Evolutionary conservation across 2,797 vertebrate species (phyloP).

Genomic region (Pangasius krempfi): DNA sequence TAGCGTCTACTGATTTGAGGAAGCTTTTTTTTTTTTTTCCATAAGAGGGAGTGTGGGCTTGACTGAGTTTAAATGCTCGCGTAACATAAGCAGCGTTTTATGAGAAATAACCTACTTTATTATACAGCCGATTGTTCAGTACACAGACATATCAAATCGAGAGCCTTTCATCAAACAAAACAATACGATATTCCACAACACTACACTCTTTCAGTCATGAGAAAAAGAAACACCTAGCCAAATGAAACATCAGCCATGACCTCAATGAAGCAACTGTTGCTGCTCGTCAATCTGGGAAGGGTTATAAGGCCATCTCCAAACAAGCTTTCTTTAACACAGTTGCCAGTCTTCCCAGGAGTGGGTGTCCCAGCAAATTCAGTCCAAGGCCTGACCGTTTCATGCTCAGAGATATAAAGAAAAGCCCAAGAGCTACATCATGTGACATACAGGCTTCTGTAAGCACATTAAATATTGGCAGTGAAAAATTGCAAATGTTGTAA

Average conservation of each 20-base stretch:
- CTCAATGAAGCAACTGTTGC: background rate
- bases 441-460: background rate
- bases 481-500: no score
- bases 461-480: background rate
- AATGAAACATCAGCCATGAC: background rate
- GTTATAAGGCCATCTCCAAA: background rate
- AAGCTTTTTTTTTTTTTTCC: no score
- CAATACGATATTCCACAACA: background rate
- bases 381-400: background rate
- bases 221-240: background rate
- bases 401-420: background rate
- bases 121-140: background rate
- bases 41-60: background rate
- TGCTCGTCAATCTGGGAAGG: background rate
- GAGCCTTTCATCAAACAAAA: background rate
- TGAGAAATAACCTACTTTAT: background rate
- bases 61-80: background rate
- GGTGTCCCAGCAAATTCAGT: background rate
- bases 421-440: no score
- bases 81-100: background rate
- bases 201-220: background rate
- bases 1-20: no score
- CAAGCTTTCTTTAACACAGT: background rate
- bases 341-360: background rate
- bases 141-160: background rate